Conservation (phyloP, 2,888 invertebrate genomes). For the Tipula vernalis region DNA sequence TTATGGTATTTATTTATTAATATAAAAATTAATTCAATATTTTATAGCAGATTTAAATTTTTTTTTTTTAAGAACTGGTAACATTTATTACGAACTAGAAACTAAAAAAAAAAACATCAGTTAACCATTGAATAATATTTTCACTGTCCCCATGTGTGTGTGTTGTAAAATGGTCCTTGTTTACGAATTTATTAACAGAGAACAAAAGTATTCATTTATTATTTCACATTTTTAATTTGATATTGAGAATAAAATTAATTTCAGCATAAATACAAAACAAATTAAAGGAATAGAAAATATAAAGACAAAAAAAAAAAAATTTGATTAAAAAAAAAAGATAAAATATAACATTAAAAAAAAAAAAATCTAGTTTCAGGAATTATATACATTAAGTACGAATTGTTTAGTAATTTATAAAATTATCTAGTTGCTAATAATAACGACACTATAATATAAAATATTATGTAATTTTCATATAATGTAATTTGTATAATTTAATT, state of each 20-base stretch:
- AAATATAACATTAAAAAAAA: neutral
- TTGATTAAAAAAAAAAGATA: neutral
- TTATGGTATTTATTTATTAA: neutral
- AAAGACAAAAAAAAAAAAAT: neutral
- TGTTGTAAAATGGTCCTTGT: neutral
- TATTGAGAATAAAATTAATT: neutral
- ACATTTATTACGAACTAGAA: neutral
- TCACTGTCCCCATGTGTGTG: neutral
- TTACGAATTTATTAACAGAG: neutral
- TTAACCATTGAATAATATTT: neutral
- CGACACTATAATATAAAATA: neutral
- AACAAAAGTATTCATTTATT: neutral
- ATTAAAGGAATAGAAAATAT: neutral
- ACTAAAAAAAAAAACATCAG: neutral
- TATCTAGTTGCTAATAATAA: neutral
- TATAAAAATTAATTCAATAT: neutral
- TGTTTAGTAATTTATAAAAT: constrained; percentile 1
- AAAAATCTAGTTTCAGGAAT: constrained; percentile 10
- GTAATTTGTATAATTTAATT: neutral
- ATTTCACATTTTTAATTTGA: neutral
- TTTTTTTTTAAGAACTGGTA: neutral
- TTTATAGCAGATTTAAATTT: neutral
- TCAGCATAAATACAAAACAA: neutral
- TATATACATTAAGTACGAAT: constrained; percentile 10
- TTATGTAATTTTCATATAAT: constrained; percentile 4